Evolutionary conservation across 2,888 invertebrate genomes (phyloP), one percentile per base, ranked within the genome.

Genomic region (Scaptodrosophila latifasciaeformis): DNA sequence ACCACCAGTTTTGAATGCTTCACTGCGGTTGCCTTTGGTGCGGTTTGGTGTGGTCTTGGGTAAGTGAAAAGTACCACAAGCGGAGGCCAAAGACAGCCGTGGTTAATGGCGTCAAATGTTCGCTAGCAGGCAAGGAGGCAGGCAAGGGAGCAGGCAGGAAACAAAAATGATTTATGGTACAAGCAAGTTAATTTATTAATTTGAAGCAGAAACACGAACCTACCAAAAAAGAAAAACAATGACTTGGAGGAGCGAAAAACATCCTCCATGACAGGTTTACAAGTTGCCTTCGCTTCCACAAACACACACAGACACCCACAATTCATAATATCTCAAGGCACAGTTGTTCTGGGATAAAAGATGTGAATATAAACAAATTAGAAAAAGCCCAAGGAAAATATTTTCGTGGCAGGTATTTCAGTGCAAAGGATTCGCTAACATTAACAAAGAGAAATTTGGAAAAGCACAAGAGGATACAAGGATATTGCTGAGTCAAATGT

Each of bases 161-260:
- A 45, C 30, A 40, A 60, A 70, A 81, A 81, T 82, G 79, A 80
- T 80, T 80, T 80, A 80, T 81, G 70, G 51, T 59, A 52, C 68
- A 66, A 72, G 81, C 65, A 79, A 82, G 79, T 81, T 81, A 82
- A 79, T 81, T 79, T 79, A 82, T 79, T 79, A 79, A 79, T 82
- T 81, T 81, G 40, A 44, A 47, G 21, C 68, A 30, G 30, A 24
- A 17, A 18, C 10, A 37, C 6, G 31, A n/a, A n/a, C n/a, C n/a
- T n/a, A n/a, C n/a, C n/a, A n/a, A n/a, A n/a, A n/a, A n/a, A 30
- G 31, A 31, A 12, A 5, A 12, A 31, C 3, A 31, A n/a, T 9
- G 31, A 9, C 10, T 3, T 3, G 61, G 43, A 46, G 53, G n/a
- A n/a, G n/a, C 51, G 49, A 56, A 46, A 48, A 50, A 62, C 54